These are phyloP conservation scores for Campylorhamphus procurvoides DNA, from an alignment of 2,113 vertebrate species.

Conservation along the genomic window DNA sequence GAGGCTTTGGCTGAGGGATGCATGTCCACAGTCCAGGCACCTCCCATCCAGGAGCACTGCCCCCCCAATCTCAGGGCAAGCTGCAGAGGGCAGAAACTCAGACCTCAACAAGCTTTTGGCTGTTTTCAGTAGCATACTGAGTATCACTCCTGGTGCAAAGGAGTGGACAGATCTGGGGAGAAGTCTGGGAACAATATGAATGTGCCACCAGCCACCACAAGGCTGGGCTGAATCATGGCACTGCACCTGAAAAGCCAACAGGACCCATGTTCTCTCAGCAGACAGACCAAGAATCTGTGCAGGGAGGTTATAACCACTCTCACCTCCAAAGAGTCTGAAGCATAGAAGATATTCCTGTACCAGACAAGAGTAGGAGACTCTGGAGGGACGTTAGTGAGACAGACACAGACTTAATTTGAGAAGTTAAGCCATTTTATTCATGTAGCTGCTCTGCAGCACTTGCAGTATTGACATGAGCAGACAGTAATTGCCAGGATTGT, in stretches of 20 bases:
- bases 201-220: neutral
- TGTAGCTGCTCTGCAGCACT: conserved; percentile 19
- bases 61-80: neutral
- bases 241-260: neutral
- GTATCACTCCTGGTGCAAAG: neutral
- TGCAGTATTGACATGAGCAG: conserved; percentile 37
- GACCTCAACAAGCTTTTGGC: neutral
- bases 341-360: neutral
- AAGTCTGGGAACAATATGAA: neutral
- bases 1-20: neutral
- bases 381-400: neutral
- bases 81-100: neutral
- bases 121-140: neutral
- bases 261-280: neutral
- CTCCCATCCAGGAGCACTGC: neutral
- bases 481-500: conserved; percentile 61
- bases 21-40: neutral
- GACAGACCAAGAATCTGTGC: neutral
- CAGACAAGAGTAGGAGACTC: neutral
- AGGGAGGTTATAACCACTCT: neutral
- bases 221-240: neutral
- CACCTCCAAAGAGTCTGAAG: neutral
- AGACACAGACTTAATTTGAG: neutral
- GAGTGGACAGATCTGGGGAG: neutral
- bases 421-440: conserved; percentile 48